These are phyloP conservation scores for Onchidella celtica DNA, from an alignment of 2,888 invertebrate species.

Conservation along the genomic window DNA sequence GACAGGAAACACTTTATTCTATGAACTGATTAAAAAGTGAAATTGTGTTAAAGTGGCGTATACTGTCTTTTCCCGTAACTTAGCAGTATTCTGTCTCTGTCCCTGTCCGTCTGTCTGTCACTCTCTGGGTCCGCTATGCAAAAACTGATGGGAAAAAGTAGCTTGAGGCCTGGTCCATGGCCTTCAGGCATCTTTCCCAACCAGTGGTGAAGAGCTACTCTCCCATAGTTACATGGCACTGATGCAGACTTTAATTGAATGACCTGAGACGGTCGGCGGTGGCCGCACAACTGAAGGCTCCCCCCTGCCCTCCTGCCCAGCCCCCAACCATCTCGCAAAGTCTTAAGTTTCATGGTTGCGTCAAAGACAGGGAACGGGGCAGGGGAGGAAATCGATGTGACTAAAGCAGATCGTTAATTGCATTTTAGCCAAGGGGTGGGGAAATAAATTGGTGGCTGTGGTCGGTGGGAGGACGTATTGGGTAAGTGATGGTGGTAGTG, in stretches of 20 bases:
- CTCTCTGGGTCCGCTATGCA: no score
- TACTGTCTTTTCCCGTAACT: no score
- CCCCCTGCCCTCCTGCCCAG: no score
- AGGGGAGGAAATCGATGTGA: conserved; percentile 36
- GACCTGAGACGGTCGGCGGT: conserved; percentile 10
- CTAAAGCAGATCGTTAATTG: conserved; percentile 47
- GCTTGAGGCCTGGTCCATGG: conserved; percentile 12
- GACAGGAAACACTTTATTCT: no score
- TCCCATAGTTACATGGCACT: conserved; percentile 24
- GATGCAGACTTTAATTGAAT: conserved; percentile 46
- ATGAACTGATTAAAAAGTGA: no score
- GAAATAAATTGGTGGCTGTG: conserved; percentile 24
- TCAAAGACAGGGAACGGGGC: conserved; percentile 20
- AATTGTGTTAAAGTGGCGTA: no score
- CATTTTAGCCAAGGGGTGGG: conserved; percentile 40
- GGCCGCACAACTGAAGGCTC: background rate
- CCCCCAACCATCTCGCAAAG: no score
- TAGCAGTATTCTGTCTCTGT: no score
- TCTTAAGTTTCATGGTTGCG: conserved; percentile 28
- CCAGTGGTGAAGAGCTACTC: background rate
- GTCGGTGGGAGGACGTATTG: background rate
- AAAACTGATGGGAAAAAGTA: background rate
- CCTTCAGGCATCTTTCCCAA: conserved; percentile 12
- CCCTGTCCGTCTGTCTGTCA: no score
- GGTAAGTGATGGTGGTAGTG: background rate